Base-by-base conservation (phyloP, 2,797 vertebrate genomes). In the Brachymystax lenok region DNA sequence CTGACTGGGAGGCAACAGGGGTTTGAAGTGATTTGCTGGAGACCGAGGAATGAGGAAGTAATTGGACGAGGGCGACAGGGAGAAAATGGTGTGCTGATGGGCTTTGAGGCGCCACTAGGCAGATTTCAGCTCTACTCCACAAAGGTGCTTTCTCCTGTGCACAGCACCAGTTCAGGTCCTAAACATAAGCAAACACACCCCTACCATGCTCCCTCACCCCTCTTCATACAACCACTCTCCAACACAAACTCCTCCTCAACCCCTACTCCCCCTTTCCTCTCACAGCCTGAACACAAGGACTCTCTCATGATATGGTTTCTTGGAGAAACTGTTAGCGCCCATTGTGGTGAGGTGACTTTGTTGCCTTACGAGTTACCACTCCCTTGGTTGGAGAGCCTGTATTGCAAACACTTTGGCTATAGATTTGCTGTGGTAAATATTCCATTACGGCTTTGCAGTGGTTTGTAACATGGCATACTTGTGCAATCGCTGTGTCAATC, bases 401-500 rank as follows among this genome's bases (percentile, higher is more conserved):
- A 74, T 75, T 84, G 72, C 77, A 80, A 69, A 79, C 72, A 80
- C 72, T 51, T 50, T 51, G 75, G 74, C 79, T 72, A 30, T 86
- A 84, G 80, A 89, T 88, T 79, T 74, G 81, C 59, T 75, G 73
- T 35, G 77, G 74, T 93, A 85, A 92, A 92, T 92, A 90, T 92
- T 92, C 90, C 63, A 92, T 83, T 13, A 77, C 33, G 71, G 75
- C 28, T 80, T 83, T 87, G 88, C 78, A 80, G 85, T 86, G 82
- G 90, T 90, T 86, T 87, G 82, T 84, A 81, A 86, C 69, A 28
- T 19, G 80, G 82, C 83, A 89, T 85, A 83, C 83, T 88, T 77
- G 76, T 79, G 84, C 83, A 81, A 77, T 85, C 78, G 83, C 79
- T 77, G 85, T 88, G 93, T 94, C 79, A 92, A 93, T 90, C 78